phyloP scores from a whole-genome alignment of 2,113 vertebrate genomes.

The Onychostruthus taczanowskii region DNA sequence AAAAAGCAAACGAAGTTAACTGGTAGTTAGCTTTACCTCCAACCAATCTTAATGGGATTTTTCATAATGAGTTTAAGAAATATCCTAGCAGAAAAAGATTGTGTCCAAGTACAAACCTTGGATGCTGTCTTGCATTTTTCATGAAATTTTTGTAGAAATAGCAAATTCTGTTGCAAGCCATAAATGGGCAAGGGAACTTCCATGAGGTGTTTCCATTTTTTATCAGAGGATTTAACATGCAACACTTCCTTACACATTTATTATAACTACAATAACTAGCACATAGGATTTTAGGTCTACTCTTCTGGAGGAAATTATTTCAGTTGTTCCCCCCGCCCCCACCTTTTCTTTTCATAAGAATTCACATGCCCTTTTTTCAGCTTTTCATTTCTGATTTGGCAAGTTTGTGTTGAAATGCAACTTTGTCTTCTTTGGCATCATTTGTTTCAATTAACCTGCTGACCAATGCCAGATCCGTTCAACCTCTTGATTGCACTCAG shows the following conservation, averaged over 20 bases:
- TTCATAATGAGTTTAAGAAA: background rate
- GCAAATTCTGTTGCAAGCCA: background rate
- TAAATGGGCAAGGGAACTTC: background rate
- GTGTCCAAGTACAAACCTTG: background rate
- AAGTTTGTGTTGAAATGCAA: background rate
- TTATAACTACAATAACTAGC: background rate
- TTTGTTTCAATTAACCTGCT: background rate
- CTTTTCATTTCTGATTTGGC: background rate
- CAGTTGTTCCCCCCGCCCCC: rapidly evolving
- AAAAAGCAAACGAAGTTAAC: background rate
- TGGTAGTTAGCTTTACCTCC: background rate
- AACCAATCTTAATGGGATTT: background rate
- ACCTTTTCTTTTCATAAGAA: background rate
- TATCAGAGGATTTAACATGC: background rate
- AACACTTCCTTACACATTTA: background rate
- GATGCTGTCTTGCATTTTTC: background rate
- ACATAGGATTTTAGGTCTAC: background rate
- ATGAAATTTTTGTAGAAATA: background rate
- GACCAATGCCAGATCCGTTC: background rate
- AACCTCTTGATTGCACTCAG: background rate
- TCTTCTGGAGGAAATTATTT: background rate
- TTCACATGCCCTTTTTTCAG: background rate
- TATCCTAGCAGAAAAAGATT: background rate
- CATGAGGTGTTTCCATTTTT: background rate
- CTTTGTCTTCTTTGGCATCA: background rate